Evolutionary conservation across 1,140 invertebrate species (phyloP).

Genomic region (Drosophila watanabei): DNA sequence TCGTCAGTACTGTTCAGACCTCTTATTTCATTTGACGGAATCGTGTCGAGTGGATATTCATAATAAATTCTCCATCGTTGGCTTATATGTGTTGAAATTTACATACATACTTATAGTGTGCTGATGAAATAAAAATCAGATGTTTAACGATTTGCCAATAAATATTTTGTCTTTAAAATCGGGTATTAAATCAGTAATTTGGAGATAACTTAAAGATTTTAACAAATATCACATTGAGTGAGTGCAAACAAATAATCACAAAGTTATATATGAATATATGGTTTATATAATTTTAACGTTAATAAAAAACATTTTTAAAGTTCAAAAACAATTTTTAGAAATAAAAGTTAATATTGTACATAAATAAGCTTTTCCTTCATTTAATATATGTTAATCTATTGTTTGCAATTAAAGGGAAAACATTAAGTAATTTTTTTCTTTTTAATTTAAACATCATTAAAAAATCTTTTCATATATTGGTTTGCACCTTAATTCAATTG

Average conservation of each 20-base stretch:
- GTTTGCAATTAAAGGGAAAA: no score
- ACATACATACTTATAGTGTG: constrained; percentile 80
- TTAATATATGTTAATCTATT: no score
- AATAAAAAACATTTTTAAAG: no score
- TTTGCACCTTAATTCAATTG: no score
- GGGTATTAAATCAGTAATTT: constrained; percentile 11
- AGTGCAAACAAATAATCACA: constrained; percentile 15
- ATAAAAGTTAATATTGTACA: no score
- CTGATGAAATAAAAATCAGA: constrained; percentile 71
- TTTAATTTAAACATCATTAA: no score
- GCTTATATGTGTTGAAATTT: constrained; percentile 83
- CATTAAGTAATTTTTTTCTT: no score
- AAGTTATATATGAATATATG: neutral
- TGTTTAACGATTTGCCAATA: constrained; percentile 70
- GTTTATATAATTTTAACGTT: neutral
- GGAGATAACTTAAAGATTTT: neutral
- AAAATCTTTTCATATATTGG: no score
- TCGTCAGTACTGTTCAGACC: constrained; percentile 86
- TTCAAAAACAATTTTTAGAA: no score
- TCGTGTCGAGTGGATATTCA: constrained; percentile 86
- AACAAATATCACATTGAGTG: constrained; percentile 7
- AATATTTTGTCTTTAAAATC: constrained; percentile 54
- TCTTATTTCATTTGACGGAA: constrained; percentile 86
- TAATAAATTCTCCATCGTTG: constrained; percentile 85
- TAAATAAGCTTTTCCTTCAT: no score